Conservation (phyloP, 1,140 invertebrate species). For the Nymphalis io region DNA sequence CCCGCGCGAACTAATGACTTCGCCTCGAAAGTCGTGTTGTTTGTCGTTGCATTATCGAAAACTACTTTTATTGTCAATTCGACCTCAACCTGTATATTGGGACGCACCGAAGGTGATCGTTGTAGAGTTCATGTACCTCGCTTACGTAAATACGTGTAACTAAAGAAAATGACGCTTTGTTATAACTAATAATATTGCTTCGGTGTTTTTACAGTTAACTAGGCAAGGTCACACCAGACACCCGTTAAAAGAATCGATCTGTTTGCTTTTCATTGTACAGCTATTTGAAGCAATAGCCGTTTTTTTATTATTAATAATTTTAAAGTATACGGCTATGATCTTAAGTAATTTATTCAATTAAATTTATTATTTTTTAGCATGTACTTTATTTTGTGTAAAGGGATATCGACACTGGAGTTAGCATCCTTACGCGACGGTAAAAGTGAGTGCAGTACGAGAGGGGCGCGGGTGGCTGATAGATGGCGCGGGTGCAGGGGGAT, state of each 20-base stretch:
- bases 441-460: constrained; percentile 25
- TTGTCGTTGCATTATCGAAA: constrained; percentile 69
- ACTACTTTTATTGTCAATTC: constrained; percentile 69
- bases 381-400: not conserved
- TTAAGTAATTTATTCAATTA: not conserved
- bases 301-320: constrained; percentile 33
- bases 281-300: constrained; percentile 15
- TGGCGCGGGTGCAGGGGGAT: constrained; percentile 31
- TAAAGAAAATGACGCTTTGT: constrained; percentile 52
- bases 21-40: constrained; percentile 58
- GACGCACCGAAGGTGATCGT: constrained; percentile 71
- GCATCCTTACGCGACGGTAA: constrained; percentile 27
- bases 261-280: constrained; percentile 20
- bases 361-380: too few relatives aligned
- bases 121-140: constrained; percentile 68
- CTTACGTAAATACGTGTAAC: constrained; percentile 75
- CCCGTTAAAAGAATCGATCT: constrained; percentile 13
- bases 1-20: constrained; percentile 36
- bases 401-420: constrained; percentile 15
- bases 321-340: constrained; percentile 11
- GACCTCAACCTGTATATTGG: constrained; percentile 75
- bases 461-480: constrained; percentile 33
- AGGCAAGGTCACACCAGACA: constrained; percentile 29
- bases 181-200: constrained; percentile 32
- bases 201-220: constrained; percentile 33